phyloP scores from a whole-genome alignment of 2,888 invertebrate genomes.

The Fragum whitleyi region DNA sequence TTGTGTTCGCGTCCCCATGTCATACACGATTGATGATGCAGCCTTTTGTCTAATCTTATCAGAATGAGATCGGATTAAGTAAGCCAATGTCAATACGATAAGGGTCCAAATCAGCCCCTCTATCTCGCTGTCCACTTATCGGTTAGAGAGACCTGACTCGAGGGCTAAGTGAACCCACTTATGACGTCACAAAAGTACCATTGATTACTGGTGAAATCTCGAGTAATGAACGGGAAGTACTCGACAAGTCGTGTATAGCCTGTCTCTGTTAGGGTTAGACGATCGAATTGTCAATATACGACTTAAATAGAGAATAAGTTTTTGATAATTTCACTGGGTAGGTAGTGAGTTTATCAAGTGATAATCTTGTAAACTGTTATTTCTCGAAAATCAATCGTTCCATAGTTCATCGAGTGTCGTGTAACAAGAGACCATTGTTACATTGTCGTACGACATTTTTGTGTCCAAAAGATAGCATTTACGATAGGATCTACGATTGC shows the following conservation, averaged over 20 bases:
- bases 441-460: no score
- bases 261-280: constrained; percentile 16
- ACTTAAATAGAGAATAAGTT: no score
- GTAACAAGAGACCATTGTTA: no score
- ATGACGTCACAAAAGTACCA: constrained; percentile 49
- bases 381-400: no score
- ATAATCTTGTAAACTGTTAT: no score
- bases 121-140: constrained; percentile 12
- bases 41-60: background rate
- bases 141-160: constrained; percentile 15
- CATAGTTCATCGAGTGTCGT: no score
- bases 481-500: no score
- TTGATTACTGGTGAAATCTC: constrained; percentile 24
- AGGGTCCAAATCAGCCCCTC: background rate
- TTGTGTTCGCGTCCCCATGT: no score
- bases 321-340: no score
- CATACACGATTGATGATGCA: background rate
- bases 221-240: constrained; percentile 22
- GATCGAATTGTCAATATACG: no score
- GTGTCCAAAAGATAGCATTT: no score
- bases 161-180: constrained; percentile 7
- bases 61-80: background rate
- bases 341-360: no score
- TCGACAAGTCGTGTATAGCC: background rate
- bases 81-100: background rate